Conservation (phyloP, 2,797 vertebrate genomes). For the Huso huso region DNA sequence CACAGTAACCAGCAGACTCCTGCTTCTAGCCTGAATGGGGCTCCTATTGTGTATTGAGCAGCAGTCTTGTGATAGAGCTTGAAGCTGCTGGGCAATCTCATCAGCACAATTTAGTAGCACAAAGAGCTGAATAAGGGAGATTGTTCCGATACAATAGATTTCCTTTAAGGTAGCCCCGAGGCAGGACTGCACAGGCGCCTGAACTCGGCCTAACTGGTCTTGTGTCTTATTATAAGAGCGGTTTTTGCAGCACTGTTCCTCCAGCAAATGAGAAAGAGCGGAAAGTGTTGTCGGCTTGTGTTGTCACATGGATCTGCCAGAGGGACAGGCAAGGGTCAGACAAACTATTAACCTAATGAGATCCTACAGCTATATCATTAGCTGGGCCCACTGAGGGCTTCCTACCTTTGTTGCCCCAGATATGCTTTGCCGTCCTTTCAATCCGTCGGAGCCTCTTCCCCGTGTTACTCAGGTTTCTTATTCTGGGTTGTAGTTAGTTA, state of each 20-base stretch:
- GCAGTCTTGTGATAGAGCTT: slow-evolving; percentile 27
- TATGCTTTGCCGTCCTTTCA: too few relatives aligned
- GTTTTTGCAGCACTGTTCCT: not conserved
- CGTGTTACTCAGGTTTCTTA: too few relatives aligned
- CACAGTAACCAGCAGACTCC: too few relatives aligned
- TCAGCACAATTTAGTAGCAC: slow-evolving; percentile 62
- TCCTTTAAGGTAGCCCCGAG: slow-evolving; percentile 33
- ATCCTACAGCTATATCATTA: not conserved
- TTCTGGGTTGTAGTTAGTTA: too few relatives aligned
- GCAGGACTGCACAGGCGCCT: slow-evolving; percentile 36
- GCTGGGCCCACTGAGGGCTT: not conserved
- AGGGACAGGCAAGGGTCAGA: slow-evolving; percentile 1
- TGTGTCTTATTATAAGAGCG: slow-evolving; percentile 11
- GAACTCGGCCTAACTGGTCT: slow-evolving; percentile 19
- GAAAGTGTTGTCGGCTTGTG: slow-evolving; percentile 10
- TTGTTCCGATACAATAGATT: slow-evolving; percentile 54
- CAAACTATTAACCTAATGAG: slow-evolving; percentile 12
- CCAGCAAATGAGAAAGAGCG: not conserved
- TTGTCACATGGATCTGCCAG: slow-evolving; percentile 14
- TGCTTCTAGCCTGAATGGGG: not conserved
- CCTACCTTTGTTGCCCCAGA: not conserved
- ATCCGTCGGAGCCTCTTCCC: too few relatives aligned
- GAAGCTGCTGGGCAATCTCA: slow-evolving; percentile 50
- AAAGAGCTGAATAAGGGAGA: slow-evolving; percentile 55
- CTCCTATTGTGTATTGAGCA: slow-evolving; percentile 28